Evolutionary conservation across 2,113 vertebrate genomes (phyloP), one percentile per base, ranked within the genome.

Genomic region (Neolamprologus brichardi): DNA sequence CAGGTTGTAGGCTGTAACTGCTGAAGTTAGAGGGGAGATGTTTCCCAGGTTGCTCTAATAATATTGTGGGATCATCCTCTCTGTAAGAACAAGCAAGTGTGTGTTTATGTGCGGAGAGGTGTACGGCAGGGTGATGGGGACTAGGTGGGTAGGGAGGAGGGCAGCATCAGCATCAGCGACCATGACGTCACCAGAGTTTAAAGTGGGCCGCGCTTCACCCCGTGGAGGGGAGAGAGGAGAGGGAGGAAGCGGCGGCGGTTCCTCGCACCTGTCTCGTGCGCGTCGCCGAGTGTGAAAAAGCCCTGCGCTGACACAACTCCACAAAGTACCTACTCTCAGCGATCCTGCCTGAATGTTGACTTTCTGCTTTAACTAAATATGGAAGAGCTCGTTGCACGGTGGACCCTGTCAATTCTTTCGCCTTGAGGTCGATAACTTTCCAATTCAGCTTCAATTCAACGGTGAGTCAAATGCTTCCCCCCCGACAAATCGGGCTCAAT

Each of bases 131-230:
- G 17, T 39, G 83, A 44, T 56, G 83, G n/a, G 4, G 15, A n/a
- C 17, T 30, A 82, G 58, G 39, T 44, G 37, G 3, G 4, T 37
- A 4, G 39, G 30, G 34, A 9, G 18, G 62, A 41, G 54, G 60
- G 53, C 85, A 18, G 89, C 87, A 53, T 91, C 89, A 89, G 88
- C 90, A 88, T 92, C 91, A 52, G 79, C 85, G 14, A 14, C 44
- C 77, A 70, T 96, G 96, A 96, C 96, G 96, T 97, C 96, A 96
- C 58, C 46, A 75, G 87, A 94, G 96, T 97, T 97, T 97, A 96
- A 97, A 97, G 95, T 93, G 95, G 96, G 94, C 95, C 96, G 96
- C 96, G 96, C 95, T 95, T 87, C 84, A 83, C 83, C 87, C 87
- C 39, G 91, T 81, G 85, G 86, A 87, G 82, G 79, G 79, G 81